A percentile compares a stretch with the other conserved stretches of the same genome.
phyloP scores from a whole-genome alignment of 2,888 invertebrate genomes.

The Metopia argyrocephala region DNA sequence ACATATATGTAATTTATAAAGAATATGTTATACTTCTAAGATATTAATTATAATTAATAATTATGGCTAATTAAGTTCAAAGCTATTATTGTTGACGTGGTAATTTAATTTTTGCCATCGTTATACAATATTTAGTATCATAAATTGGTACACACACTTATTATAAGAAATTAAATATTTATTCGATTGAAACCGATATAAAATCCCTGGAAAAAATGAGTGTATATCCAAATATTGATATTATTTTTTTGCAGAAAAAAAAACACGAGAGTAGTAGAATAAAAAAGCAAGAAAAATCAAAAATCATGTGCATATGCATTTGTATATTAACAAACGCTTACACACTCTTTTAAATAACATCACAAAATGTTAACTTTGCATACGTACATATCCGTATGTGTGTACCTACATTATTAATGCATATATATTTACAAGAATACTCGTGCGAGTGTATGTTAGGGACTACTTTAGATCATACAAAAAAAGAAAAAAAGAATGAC shows the following conservation, averaged over 20 bases:
- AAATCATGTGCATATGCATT: conserved; percentile 15
- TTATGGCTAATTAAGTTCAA: no score
- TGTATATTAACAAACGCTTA: conserved; percentile 16
- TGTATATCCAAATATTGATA: conserved; percentile 57
- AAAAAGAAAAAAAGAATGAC: conserved; percentile 25
- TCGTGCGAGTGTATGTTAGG: not conserved
- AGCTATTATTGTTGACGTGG: no score
- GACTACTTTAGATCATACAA: not conserved
- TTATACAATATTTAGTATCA: no score
- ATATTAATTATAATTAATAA: no score
- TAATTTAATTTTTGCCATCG: no score
- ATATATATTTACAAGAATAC: not conserved
- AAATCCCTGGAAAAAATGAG: conserved; percentile 27
- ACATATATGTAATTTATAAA: no score
- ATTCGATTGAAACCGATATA: conserved; percentile 2
- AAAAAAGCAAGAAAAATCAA: not conserved
- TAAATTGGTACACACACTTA: not conserved
- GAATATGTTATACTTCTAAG: no score
- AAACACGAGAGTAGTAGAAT: not conserved
- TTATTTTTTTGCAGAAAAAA: conserved; percentile 41
- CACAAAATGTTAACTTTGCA: conserved; percentile 56
- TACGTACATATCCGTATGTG: not conserved
- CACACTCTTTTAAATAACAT: conserved; percentile 41
- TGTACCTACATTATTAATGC: not conserved
- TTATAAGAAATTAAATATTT: not conserved